These are phyloP conservation scores for Mustelus asterias DNA, from an alignment of 2,113 vertebrate genomes.

Conservation along the genomic window DNA sequence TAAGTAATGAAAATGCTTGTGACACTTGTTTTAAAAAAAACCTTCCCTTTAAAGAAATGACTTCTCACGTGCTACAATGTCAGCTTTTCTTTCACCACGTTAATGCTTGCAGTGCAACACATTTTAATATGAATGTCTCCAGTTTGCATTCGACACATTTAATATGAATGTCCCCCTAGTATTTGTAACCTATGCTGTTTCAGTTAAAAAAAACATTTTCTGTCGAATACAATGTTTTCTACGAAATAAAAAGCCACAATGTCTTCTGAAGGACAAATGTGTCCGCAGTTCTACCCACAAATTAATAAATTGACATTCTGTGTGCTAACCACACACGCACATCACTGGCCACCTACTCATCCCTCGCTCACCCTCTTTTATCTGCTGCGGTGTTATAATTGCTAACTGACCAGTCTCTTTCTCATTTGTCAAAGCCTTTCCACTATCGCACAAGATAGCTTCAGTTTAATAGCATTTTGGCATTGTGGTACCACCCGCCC, in stretches of 20 bases:
- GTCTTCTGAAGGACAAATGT: conserved; percentile 45
- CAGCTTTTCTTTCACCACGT: neutral
- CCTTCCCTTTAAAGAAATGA: neutral
- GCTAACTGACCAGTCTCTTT: neutral
- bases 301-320: conserved; percentile 40
- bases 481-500: too few relatives aligned
- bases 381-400: conserved; percentile 39
- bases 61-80: neutral
- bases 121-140: neutral
- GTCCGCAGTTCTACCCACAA: conserved; percentile 41
- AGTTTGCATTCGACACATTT: too few relatives aligned
- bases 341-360: conserved; percentile 40
- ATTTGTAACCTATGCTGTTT: conserved; percentile 6
- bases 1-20: conserved; percentile 45
- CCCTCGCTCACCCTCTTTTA: conserved; percentile 35
- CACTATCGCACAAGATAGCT: neutral
- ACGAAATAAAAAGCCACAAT: conserved; percentile 37
- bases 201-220: conserved; percentile 5
- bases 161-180: neutral
- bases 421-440: neutral
- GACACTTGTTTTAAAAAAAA: neutral
- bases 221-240: neutral
- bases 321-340: conserved; percentile 27
- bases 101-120: neutral
- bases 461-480: neutral